Conservation (phyloP, 2,797 vertebrate genomes). For the Acanthurus tractus region DNA sequence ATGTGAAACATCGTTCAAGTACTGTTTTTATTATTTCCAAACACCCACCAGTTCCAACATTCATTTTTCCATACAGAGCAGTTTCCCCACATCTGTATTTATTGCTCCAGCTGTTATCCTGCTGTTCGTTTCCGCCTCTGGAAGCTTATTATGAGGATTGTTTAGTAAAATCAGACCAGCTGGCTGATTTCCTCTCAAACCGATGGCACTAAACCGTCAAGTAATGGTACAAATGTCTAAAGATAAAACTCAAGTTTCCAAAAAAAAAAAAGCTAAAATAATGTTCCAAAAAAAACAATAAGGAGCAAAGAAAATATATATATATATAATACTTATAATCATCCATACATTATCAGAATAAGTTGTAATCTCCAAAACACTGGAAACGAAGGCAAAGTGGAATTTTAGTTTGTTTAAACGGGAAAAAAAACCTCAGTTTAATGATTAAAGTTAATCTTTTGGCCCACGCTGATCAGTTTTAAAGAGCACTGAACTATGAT, state of each 20-base stretch:
- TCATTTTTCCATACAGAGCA: slow-evolving; percentile 47
- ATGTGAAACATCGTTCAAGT: slow-evolving; percentile 60
- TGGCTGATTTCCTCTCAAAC: slow-evolving; percentile 27
- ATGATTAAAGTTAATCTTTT: slow-evolving; percentile 2
- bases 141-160: slow-evolving; percentile 59
- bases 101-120: slow-evolving; percentile 65
- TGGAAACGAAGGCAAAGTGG: slow-evolving; percentile 36
- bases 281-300: slow-evolving; percentile 54
- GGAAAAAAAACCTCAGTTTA: slow-evolving; percentile 20
- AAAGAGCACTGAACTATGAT: too few relatives aligned
- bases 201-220: slow-evolving; percentile 66
- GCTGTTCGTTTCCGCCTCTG: slow-evolving; percentile 20
- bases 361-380: slow-evolving; percentile 49
- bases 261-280: slow-evolving; percentile 49
- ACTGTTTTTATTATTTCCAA: slow-evolving; percentile 72
- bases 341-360: slow-evolving; percentile 60
- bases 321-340: slow-evolving; percentile 73
- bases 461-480: background rate
- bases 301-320: slow-evolving; percentile 42
- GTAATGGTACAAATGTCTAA: slow-evolving; percentile 60
- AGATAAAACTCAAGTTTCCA: slow-evolving; percentile 49
- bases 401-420: slow-evolving; percentile 48
- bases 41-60: slow-evolving; percentile 58
- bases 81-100: slow-evolving; percentile 50
- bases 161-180: slow-evolving; percentile 47